Conservation (phyloP, 37 sponge, comb jelly and placozoan species). For the Ephydatia muelleri region DNA sequence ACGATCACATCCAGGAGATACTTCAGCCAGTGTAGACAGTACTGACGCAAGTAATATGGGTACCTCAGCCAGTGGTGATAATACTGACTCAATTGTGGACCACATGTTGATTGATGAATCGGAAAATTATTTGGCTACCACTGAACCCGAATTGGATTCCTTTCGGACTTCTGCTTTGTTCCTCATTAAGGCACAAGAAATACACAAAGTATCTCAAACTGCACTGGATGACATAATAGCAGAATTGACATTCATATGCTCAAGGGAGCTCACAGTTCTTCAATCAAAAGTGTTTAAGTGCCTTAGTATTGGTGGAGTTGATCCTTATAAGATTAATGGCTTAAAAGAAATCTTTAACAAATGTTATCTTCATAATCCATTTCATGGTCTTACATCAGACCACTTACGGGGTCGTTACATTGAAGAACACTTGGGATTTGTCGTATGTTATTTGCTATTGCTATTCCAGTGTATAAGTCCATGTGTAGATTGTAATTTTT, state of each 20-base stretch:
- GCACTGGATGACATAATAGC: constrained; percentile 17
- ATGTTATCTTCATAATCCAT: background rate
- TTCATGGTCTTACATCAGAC: constrained; percentile 13
- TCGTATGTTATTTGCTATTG: background rate
- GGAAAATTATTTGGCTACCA: background rate
- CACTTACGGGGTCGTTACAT: background rate
- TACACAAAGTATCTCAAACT: constrained; percentile 24
- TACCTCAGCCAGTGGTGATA: background rate
- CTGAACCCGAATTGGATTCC: background rate
- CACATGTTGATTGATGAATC: background rate
- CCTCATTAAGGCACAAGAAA: constrained; percentile 14
- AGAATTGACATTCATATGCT: background rate
- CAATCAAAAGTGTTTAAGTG: background rate
- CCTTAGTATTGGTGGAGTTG: constrained; percentile 4
- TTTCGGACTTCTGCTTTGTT: constrained; percentile 7
- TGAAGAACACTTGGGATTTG: background rate
- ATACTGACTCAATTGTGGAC: background rate
- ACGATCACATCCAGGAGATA: background rate
- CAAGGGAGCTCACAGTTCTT: background rate
- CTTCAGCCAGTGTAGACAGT: background rate
- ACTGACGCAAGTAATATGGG: background rate
- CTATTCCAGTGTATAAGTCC: too few relatives aligned
- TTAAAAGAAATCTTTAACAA: background rate
- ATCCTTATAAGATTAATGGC: background rate
- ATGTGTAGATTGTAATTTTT: too few relatives aligned